Evolutionary conservation across 2,113 vertebrate genomes (phyloP).

Genomic region (Pteruthius melanotis): DNA sequence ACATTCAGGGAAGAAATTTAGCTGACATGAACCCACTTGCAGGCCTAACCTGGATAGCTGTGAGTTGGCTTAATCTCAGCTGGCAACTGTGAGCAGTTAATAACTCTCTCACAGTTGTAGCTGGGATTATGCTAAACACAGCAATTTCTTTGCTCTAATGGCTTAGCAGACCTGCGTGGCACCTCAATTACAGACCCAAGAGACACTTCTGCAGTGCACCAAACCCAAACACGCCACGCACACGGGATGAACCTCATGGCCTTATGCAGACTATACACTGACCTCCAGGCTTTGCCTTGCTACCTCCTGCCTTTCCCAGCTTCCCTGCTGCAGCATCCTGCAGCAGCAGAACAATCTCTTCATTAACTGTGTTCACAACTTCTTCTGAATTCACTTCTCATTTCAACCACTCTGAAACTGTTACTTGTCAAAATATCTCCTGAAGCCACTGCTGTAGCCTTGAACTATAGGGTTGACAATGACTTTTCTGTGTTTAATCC

Average conservation of each 20-base stretch:
- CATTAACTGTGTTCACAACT: neutral
- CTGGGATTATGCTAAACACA: slow-evolving; percentile 97
- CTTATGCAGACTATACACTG: neutral
- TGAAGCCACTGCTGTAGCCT: neutral
- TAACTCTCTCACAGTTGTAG: slow-evolving; percentile 91
- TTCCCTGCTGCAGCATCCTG: neutral
- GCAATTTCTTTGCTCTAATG: slow-evolving; percentile 78
- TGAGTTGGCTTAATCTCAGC: slow-evolving; percentile 98
- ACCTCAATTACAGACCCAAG: slow-evolving; percentile 66
- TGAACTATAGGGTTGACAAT: accelerated
- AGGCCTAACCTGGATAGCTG: slow-evolving; percentile 77
- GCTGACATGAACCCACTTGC: slow-evolving; percentile 60
- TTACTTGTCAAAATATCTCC: neutral
- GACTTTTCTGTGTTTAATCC: neutral
- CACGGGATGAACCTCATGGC: neutral
- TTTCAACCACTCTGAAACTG: neutral
- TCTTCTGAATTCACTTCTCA: neutral
- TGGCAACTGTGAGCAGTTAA: slow-evolving; percentile 98
- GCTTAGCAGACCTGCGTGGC: slow-evolving; percentile 69
- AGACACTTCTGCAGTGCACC: neutral
- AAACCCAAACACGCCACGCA: neutral
- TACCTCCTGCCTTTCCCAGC: neutral
- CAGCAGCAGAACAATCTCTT: neutral
- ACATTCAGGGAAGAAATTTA: slow-evolving; percentile 1
- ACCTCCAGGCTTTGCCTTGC: neutral